Conservation (phyloP, 2,113 vertebrate genomes). For the Callipepla californica region DNA sequence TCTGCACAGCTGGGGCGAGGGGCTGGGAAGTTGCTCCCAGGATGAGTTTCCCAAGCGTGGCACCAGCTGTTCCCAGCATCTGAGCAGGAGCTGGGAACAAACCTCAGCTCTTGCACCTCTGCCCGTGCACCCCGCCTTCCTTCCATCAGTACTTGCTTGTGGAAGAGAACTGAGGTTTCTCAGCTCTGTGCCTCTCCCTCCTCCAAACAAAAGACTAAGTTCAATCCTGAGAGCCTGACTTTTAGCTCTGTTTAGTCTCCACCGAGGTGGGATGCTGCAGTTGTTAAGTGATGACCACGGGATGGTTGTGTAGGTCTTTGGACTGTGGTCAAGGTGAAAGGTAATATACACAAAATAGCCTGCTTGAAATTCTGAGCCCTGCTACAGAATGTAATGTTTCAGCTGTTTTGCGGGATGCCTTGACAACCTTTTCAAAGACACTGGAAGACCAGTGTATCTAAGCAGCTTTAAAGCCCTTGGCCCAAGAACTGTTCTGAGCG, state of each 20-base stretch:
- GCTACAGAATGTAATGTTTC: slow-evolving; percentile 35
- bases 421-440: slow-evolving; percentile 36
- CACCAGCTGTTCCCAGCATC: slow-evolving; percentile 11
- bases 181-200: not conserved
- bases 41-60: slow-evolving; percentile 16
- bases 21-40: not conserved
- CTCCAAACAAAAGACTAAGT: not conserved
- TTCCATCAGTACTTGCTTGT: not conserved
- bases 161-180: not conserved
- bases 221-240: rapidly evolving
- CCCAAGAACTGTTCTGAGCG: not conserved
- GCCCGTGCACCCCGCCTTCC: not conserved
- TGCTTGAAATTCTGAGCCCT: slow-evolving; percentile 20
- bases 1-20: not conserved
- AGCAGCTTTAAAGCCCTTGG: slow-evolving; percentile 44
- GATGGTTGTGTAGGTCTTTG: not conserved
- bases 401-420: not conserved
- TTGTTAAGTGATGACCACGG: not conserved
- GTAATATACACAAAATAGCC: not conserved
- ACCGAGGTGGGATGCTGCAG: rapidly evolving
- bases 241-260: not conserved
- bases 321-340: not conserved
- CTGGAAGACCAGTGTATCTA: not conserved
- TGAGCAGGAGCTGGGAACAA: not conserved
- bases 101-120: not conserved